Evolutionary conservation across 2,113 vertebrate genomes (phyloP).

Genomic region (Thomomys bottae): DNA sequence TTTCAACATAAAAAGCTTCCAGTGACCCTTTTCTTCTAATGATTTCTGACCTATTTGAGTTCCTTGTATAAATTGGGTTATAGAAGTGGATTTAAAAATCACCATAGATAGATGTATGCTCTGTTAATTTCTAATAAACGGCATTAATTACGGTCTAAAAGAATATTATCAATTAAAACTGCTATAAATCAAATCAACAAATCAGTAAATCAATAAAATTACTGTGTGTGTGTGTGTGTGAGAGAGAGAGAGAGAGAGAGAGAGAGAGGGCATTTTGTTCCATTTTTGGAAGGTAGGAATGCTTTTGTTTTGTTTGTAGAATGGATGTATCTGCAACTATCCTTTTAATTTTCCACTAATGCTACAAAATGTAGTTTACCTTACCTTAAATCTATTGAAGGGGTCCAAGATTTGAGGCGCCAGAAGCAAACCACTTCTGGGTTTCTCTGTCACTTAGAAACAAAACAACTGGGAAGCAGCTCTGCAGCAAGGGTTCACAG

Average conservation of each 20-base stretch:
- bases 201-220: too few relatives aligned
- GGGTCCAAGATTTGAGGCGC: too few relatives aligned
- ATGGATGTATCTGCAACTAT: not conserved
- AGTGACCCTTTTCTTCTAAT: not conserved
- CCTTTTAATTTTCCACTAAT: not conserved
- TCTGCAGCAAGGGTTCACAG: too few relatives aligned
- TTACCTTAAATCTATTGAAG: not conserved
- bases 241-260: too few relatives aligned
- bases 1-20: rapidly evolving
- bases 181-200: not conserved
- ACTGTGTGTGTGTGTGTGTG: too few relatives aligned
- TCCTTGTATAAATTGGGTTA: not conserved
- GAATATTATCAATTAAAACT: not conserved
- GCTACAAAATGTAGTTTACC: not conserved
- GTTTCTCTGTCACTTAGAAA: too few relatives aligned
- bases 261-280: rapidly evolving
- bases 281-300: not conserved
- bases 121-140: not conserved
- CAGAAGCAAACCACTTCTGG: too few relatives aligned
- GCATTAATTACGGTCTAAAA: not conserved
- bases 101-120: not conserved
- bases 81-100: not conserved
- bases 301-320: not conserved
- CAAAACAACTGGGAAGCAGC: too few relatives aligned
- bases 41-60: not conserved